Conservation (phyloP, 2,888 invertebrate species). For the Eulithis prunata region DNA sequence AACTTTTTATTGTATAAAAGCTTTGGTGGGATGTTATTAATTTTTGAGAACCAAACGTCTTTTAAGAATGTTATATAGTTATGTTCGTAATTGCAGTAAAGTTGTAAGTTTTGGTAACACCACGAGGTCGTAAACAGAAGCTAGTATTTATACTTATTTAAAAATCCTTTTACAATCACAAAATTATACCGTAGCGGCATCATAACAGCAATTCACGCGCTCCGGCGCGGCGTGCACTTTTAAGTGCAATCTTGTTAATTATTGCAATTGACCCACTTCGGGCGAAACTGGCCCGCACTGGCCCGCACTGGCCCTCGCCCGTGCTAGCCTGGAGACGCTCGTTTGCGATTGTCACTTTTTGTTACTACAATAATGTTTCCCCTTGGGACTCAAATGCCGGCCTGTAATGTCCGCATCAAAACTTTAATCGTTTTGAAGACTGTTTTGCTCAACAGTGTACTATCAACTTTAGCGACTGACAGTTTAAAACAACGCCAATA, state of each 20-base stretch:
- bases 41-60: background rate
- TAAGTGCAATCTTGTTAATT: slow-evolving; percentile 32
- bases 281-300: background rate
- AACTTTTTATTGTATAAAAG: too few relatives aligned
- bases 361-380: slow-evolving; percentile 7
- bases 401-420: too few relatives aligned
- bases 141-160: background rate
- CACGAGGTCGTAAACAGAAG: background rate
- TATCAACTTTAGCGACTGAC: too few relatives aligned
- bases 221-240: slow-evolving; percentile 14
- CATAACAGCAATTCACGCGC: slow-evolving; percentile 20
- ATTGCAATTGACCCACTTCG: slow-evolving; percentile 32
- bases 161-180: slow-evolving; percentile 8
- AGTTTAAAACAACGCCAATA: too few relatives aligned
- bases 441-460: too few relatives aligned
- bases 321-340: slow-evolving; percentile 11
- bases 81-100: too few relatives aligned
- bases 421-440: too few relatives aligned
- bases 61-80: too few relatives aligned
- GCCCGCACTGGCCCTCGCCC: background rate
- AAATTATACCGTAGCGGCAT: slow-evolving; percentile 18
- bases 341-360: slow-evolving; percentile 16
- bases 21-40: too few relatives aligned
- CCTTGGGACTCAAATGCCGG: background rate
- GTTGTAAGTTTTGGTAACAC: background rate